phyloP scores from a whole-genome alignment of 2,797 vertebrate genomes.

The Orientallactaga sibirica region DNA sequence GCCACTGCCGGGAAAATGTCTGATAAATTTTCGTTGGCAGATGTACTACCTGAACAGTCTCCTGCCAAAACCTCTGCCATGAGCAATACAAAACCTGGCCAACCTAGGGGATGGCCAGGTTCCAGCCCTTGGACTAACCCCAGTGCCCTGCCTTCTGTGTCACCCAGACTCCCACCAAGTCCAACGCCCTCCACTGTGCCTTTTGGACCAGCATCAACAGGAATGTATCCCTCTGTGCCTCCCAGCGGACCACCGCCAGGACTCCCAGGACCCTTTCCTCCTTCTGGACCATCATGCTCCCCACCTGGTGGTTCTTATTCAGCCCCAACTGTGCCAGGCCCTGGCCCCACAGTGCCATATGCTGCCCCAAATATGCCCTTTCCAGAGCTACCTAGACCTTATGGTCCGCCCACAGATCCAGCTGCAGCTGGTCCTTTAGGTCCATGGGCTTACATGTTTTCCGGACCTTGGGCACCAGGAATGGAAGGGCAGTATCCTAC shows the following conservation, averaged over 20 bases:
- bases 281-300: slow-evolving; percentile 88
- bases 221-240: slow-evolving; percentile 90
- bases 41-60: slow-evolving; percentile 93
- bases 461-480: slow-evolving; percentile 89
- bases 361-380: slow-evolving; percentile 90
- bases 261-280: slow-evolving; percentile 89
- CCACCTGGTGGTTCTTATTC: slow-evolving; percentile 90
- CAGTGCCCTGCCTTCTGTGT: slow-evolving; percentile 87
- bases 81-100: slow-evolving; percentile 91
- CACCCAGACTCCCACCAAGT: slow-evolving; percentile 87
- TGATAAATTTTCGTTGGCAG: slow-evolving; percentile 88
- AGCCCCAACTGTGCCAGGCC: slow-evolving; percentile 87
- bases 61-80: slow-evolving; percentile 91
- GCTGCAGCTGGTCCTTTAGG: slow-evolving; percentile 87
- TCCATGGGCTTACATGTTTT: slow-evolving; percentile 89
- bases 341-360: slow-evolving; percentile 89
- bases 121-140: slow-evolving; percentile 89
- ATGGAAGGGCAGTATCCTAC: slow-evolving; percentile 90
- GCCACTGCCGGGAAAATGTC: too few species aligned
- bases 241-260: slow-evolving; percentile 88
- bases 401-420: slow-evolving; percentile 89
- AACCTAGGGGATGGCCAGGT: slow-evolving; percentile 87
- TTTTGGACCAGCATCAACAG: slow-evolving; percentile 89
- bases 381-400: slow-evolving; percentile 89
- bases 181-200: slow-evolving; percentile 87